A percentile compares a stretch with the other conserved stretches of the same genome.
Conservation (phyloP, 2,888 invertebrate genomes). For the Dasypolia templi region DNA sequence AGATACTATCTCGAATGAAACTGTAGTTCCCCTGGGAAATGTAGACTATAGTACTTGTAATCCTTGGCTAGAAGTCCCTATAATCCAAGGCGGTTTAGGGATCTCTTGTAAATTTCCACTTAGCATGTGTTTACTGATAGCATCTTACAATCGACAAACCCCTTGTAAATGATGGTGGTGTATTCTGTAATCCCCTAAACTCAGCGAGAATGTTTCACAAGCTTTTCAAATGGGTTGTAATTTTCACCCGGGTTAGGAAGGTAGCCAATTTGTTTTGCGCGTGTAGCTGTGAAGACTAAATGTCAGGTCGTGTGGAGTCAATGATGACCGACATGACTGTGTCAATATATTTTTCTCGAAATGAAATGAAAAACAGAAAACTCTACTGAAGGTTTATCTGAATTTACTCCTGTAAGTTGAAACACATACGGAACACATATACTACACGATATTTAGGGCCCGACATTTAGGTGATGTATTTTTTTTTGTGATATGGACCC, state of each 20-base stretch:
- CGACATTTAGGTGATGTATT: no score
- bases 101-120: background rate
- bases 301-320: background rate
- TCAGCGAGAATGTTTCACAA: slow-evolving; percentile 1
- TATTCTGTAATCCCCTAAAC: background rate
- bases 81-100: slow-evolving; percentile 2
- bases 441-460: no score
- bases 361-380: background rate
- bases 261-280: slow-evolving; percentile 13
- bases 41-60: slow-evolving; percentile 32
- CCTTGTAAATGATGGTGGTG: background rate
- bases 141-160: slow-evolving; percentile 1
- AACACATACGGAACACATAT: background rate
- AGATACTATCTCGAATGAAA: slow-evolving; percentile 52
- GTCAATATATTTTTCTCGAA: slow-evolving; percentile 14
- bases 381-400: background rate
- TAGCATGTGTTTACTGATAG: slow-evolving; percentile 10
- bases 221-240: background rate
- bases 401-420: background rate
- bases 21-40: slow-evolving; percentile 57
- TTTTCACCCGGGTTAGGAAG: background rate
- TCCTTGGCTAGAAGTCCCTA: background rate
- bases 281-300: background rate
- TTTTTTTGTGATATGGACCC: no score
- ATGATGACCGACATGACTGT: background rate